Evolutionary conservation across 2,113 vertebrate genomes (phyloP), one percentile per base, ranked within the genome.

Genomic region (Cairina moschata): DNA sequence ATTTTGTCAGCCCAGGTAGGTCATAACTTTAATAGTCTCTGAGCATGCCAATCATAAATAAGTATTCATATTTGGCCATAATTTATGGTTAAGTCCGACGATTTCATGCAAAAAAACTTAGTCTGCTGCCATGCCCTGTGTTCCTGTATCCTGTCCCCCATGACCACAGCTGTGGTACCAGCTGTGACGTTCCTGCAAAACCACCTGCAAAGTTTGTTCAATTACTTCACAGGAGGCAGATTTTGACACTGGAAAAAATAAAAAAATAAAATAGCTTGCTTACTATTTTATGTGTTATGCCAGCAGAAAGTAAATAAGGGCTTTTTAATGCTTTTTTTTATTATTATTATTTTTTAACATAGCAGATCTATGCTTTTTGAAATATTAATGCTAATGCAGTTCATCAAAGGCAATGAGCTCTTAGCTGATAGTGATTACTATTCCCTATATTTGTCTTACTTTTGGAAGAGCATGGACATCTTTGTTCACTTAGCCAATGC

Each of bases 401-500:
- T 83, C 25, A 29, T 38, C 20, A 59, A 74, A 22, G 28, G 83
- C 44, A 74, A 36, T 31, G 34, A 38, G 18, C 67, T 79, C 25
- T 73, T 78, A 48, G 56, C 32, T 82, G 42, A 44, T 13, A 92
- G 12, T 44, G 16, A 44, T 71, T 86, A 91, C 63, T 88, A 75
- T 52, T 84, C 12, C 14, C 42, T 82, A 9, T 76, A 68, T 95
- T 96, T 92, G 16, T 66, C 94, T 95, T 96, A n/a, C 18, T 90
- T 93, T 69, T 88, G 59, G 74, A 88, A 60, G 50, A 54, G 12
- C 38, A 68, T 7, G 59, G 46, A 44, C 8, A 56, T 32, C 74
- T 95, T 84, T 75, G 48, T 67, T 86, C 34, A 28, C 63, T 78
- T 62, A 88, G 56, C 26, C 83, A 96, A 96, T 93, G 25, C 38